Conservation (phyloP, 2,888 invertebrate genomes). For the Alentia gelatinosa region DNA sequence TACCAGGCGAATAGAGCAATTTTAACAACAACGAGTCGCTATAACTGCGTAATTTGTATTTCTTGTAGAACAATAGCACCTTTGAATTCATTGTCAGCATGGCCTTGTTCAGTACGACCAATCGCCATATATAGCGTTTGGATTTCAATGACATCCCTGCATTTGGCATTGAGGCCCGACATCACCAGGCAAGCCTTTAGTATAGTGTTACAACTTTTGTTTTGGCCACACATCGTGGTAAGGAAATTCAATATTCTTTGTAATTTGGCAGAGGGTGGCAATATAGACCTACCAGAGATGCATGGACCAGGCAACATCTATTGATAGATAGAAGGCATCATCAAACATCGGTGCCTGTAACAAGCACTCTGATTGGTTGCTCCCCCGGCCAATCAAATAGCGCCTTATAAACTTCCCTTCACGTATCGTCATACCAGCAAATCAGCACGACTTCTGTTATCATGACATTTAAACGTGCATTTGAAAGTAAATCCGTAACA, state of each 20-base stretch:
- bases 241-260: neutral
- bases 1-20: slow-evolving; percentile 2
- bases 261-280: neutral
- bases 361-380: slow-evolving; percentile 18
- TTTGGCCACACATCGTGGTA: slow-evolving; percentile 35
- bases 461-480: neutral
- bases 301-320: neutral
- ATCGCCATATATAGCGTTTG: neutral
- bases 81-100: slow-evolving; percentile 6
- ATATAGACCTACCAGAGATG: neutral
- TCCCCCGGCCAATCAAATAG: neutral
- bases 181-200: slow-evolving; percentile 19
- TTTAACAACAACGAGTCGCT: neutral
- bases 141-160: slow-evolving; percentile 36
- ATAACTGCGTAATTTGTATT: neutral
- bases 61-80: slow-evolving; percentile 8
- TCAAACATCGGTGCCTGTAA: neutral
- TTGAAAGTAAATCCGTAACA: neutral
- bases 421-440: neutral
- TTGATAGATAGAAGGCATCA: slow-evolving; percentile 13
- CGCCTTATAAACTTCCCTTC: neutral
- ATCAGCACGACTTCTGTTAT: neutral
- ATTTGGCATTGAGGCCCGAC: slow-evolving; percentile 33
- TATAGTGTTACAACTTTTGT: neutral
- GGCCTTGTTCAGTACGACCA: neutral